These are phyloP conservation scores for Girardinichthys multiradiatus DNA, from an alignment of 2,113 vertebrate genomes.

Conservation along the genomic window DNA sequence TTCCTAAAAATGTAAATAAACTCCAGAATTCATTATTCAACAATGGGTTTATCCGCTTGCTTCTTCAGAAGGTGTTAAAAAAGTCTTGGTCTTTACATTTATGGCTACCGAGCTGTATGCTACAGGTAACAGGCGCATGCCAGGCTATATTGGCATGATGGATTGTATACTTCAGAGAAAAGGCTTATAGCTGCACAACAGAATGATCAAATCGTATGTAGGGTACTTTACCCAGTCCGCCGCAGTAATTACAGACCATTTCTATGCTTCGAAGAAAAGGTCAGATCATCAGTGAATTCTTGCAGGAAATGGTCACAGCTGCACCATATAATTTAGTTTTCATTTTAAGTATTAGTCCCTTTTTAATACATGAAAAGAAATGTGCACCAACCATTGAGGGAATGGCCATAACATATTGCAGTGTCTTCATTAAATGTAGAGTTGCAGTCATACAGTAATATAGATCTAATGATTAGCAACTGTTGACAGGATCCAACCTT, in stretches of 20 bases:
- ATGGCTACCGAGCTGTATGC: slow-evolving; percentile 37
- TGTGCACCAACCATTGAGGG: not conserved
- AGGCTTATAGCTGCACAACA: slow-evolving; percentile 2
- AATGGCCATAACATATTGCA: not conserved
- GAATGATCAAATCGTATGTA: slow-evolving; percentile 36
- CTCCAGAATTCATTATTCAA: not conserved
- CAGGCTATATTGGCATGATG: slow-evolving; percentile 46
- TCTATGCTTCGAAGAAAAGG: slow-evolving; percentile 46
- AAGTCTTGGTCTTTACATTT: slow-evolving; percentile 9
- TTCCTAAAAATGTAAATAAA: not conserved
- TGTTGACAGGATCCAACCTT: not conserved
- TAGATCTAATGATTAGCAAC: not conserved
- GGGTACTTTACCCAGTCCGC: slow-evolving; percentile 30
- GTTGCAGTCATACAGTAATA: not conserved
- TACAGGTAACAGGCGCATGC: slow-evolving; percentile 33
- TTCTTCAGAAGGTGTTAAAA: slow-evolving; percentile 29
- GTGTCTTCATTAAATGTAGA: not conserved
- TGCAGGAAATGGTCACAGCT: slow-evolving; percentile 7
- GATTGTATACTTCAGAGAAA: slow-evolving; percentile 42
- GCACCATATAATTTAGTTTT: slow-evolving; percentile 40
- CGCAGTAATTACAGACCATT: slow-evolving; percentile 56
- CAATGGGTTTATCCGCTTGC: slow-evolving; percentile 20
- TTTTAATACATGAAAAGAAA: not conserved
- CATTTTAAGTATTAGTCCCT: slow-evolving; percentile 16
- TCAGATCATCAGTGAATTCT: slow-evolving; percentile 31